Evolutionary conservation across 2,888 invertebrate genomes (phyloP).

Genomic region (Dasypolia templi): DNA sequence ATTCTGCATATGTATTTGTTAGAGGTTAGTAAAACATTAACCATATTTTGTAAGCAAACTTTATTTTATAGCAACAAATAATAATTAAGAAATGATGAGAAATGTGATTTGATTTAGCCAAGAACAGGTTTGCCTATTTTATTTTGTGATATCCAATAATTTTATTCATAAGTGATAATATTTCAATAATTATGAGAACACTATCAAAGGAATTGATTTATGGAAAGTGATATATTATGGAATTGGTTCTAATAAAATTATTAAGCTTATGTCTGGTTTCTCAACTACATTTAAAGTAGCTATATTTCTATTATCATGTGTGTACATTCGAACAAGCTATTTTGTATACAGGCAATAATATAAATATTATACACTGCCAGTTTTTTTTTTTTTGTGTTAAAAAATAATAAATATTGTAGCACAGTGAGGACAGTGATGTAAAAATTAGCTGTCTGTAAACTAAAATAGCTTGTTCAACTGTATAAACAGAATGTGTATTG

Average conservation of each 20-base stretch:
- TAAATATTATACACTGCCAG: not conserved
- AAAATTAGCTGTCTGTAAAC: not conserved
- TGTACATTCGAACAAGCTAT: conserved; percentile 3
- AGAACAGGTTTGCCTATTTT: conserved; percentile 65
- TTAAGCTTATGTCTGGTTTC: conserved; percentile 4
- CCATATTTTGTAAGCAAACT: conserved; percentile 27
- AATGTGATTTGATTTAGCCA: conserved; percentile 72
- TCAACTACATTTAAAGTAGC: conserved; percentile 16
- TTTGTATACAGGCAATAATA: not conserved
- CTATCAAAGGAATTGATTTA: conserved; percentile 50
- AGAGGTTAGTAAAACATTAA: conserved; percentile 14
- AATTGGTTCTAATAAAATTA: conserved; percentile 48
- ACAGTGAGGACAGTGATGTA: conserved; percentile 1
- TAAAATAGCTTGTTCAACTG: not conserved
- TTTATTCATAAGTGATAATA: conserved; percentile 51
- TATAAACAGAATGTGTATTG: not conserved
- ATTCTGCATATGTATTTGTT: conserved; percentile 31
- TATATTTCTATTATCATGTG: conserved; percentile 26
- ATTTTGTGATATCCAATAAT: conserved; percentile 80
- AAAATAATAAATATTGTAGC: not conserved
- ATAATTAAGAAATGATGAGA: conserved; percentile 40
- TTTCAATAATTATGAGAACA: conserved; percentile 44
- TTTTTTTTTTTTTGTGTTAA: not conserved
- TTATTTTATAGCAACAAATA: conserved; percentile 33
- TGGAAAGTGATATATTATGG: conserved; percentile 32